A percentile compares a stretch with the other conserved stretches of the same genome.
phyloP scores from a whole-genome alignment of 2,888 invertebrate genomes.

The Sinodicranocentrus sp. region DNA sequence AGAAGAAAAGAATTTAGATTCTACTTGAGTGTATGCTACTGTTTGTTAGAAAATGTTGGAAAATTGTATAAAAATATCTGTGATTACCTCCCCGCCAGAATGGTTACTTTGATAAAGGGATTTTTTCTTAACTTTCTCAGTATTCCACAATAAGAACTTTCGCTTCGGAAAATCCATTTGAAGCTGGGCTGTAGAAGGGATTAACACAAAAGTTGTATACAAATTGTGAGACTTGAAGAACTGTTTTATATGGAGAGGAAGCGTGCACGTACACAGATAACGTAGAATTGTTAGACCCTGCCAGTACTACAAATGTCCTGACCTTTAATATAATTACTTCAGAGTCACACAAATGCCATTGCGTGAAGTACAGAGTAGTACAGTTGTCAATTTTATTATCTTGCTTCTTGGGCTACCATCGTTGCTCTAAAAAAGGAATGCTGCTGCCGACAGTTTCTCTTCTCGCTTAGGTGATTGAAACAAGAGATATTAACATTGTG shows the following conservation, averaged over 20 bases:
- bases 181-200: neutral
- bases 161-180: slow-evolving; percentile 2
- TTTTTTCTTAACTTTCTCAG: neutral
- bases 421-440: neutral
- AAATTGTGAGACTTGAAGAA: no score
- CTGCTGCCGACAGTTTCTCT: neutral
- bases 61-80: neutral
- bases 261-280: neutral
- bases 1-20: no score
- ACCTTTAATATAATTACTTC: neutral
- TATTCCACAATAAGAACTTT: slow-evolving; percentile 1
- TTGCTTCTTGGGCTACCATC: neutral
- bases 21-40: neutral
- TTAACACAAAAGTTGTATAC: neutral
- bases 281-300: no score
- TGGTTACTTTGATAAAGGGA: neutral
- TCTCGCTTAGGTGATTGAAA: neutral
- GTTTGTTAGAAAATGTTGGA: neutral
- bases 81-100: neutral
- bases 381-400: slow-evolving; percentile 32
- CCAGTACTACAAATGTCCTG: no score
- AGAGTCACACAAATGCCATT: neutral
- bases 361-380: neutral
- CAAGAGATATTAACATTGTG: neutral
- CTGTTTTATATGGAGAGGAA: no score